These are phyloP conservation scores for Falco cherrug DNA, from an alignment of 2,797 vertebrate genomes.

Conservation along the genomic window DNA sequence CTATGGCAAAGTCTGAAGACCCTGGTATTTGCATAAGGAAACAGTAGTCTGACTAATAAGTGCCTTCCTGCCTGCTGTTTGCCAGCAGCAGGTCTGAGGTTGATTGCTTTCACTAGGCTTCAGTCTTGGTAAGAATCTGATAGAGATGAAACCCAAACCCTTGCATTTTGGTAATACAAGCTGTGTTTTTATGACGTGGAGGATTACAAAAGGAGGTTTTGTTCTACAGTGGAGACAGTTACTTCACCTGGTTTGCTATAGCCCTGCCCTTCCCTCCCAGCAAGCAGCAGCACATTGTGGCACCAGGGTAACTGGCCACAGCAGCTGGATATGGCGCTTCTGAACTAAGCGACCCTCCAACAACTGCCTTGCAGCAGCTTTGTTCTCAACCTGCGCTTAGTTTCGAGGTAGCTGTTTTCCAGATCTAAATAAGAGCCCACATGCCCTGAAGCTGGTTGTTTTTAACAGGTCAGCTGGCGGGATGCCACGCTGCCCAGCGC, in stretches of 20 bases:
- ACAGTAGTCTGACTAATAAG: neutral
- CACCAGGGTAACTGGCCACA: rapidly evolving
- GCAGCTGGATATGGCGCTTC: neutral
- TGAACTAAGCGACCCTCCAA: neutral
- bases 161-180: neutral
- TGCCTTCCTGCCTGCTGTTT: neutral
- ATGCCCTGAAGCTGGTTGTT: neutral
- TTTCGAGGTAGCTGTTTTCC: neutral
- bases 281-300: neutral
- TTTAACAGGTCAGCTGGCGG: neutral
- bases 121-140: neutral
- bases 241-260: neutral
- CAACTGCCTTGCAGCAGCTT: neutral
- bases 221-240: neutral
- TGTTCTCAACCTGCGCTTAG: neutral
- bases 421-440: neutral
- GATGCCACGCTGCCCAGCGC: rapidly evolving
- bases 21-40: rapidly evolving
- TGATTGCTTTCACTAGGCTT: neutral
- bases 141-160: neutral
- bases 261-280: neutral
- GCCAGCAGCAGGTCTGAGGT: neutral
- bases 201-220: neutral
- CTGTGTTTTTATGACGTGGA: rapidly evolving
- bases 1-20: neutral